These are phyloP conservation scores for Sisor rabdophorus DNA, from an alignment of 2,113 vertebrate genomes.

Conservation along the genomic window DNA sequence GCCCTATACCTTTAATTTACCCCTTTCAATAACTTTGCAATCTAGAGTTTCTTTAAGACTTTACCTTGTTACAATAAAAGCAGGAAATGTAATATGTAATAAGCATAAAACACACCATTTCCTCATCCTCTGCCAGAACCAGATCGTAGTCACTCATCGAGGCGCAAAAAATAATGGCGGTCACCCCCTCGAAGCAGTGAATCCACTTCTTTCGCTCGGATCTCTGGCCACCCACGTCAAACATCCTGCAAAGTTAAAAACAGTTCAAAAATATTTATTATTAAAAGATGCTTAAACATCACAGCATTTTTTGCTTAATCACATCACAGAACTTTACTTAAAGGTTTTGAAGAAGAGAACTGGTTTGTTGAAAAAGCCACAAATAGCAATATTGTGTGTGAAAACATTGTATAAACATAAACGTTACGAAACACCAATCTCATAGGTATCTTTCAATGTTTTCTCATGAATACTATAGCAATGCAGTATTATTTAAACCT, in stretches of 20 bases:
- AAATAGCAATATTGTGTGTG: not conserved
- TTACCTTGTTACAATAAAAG: not conserved
- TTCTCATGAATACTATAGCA: not conserved
- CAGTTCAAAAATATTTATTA: conserved; percentile 9
- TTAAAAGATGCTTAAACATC: not conserved
- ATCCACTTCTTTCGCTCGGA: conserved; percentile 99
- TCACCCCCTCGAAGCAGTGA: conserved; percentile 98
- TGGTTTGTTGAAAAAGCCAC: not conserved
- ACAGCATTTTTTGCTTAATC: not conserved
- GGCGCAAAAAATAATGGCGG: conserved; percentile 97
- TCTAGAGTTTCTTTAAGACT: not conserved
- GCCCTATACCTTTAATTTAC: no score
- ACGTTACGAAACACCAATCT: no score
- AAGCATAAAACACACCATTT: conserved; percentile 78
- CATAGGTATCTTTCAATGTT: not conserved
- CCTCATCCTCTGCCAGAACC: conserved; percentile 95
- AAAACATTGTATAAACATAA: no score
- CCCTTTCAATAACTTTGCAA: no score
- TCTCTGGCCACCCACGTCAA: conserved; percentile 96
- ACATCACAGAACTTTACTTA: not conserved
- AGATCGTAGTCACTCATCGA: conserved; percentile 97
- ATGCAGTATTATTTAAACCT: not conserved
- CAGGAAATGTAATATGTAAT: not conserved
- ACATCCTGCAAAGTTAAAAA: conserved; percentile 79
- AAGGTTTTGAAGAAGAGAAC: not conserved